phyloP scores from a whole-genome alignment of 2,113 vertebrate genomes.

The Pelecanoides urinatrix region DNA sequence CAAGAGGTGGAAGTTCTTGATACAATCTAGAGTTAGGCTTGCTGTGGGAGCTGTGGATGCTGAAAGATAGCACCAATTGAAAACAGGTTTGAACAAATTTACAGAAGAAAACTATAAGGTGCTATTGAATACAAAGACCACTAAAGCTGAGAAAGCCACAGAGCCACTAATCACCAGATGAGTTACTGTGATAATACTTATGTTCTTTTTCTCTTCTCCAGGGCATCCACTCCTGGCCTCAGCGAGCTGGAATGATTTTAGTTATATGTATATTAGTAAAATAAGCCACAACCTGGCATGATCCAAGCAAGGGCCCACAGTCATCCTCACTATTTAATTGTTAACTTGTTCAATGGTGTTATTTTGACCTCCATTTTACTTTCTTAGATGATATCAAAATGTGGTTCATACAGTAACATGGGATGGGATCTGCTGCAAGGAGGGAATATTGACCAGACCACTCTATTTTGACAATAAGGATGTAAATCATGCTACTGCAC shows the following conservation, averaged over 20 bases:
- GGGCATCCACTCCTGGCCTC: background rate
- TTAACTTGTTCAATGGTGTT: background rate
- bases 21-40: background rate
- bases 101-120: background rate
- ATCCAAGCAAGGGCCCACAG: background rate
- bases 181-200: background rate
- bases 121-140: rapidly evolving
- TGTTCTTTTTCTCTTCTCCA: background rate
- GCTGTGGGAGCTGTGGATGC: background rate
- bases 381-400: background rate
- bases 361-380: background rate
- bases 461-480: background rate
- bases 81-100: background rate
- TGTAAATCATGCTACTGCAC: background rate
- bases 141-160: background rate
- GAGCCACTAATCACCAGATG: background rate
- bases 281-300: background rate
- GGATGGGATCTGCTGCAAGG: background rate
- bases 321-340: background rate
- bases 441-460: background rate
- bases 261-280: background rate
- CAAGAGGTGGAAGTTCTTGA: background rate
- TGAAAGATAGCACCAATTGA: background rate
- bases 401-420: background rate
- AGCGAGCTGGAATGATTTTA: background rate